Base-by-base conservation (phyloP, 2,888 invertebrate genomes). In the Pilophorus perplexus region DNA sequence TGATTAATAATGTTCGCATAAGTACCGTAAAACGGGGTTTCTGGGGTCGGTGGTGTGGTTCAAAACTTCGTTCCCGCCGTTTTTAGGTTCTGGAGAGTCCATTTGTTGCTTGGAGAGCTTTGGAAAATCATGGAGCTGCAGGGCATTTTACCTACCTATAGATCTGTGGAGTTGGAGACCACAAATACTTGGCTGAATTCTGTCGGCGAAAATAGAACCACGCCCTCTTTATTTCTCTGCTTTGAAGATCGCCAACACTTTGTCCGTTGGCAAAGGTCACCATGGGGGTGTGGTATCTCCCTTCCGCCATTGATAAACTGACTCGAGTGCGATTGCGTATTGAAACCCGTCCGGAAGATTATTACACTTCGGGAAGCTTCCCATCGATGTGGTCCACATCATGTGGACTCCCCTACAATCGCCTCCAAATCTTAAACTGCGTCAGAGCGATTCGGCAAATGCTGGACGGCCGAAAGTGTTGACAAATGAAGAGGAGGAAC, bases 291-390 rank as follows among this genome's bases (percentile, higher is more conserved):
- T n/a, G n/a, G n/a, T n/a, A n/a, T n/a, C n/a, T n/a, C n/a, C n/a
- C n/a, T n/a, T n/a, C n/a, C n/a, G n/a, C n/a, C 1, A n/a, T 37
- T 4, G 1, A 4, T 37, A 2, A 37, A 4, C 4, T 37, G 12
- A 4, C 4, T 4, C 2, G 37, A 37, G 4, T 37, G 37, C 4
- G 37, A 37, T 37, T 1, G 1, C 4, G 37, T 37, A 2, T 37
- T 37, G 14, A 14, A 37, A 37, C 42, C 42, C 14, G 12, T n/a
- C 42, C 42, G 42, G 14, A 42, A 42, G 20, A 6, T 14, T 12
- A 42, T 42, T 2, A 42, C 42, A 42, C 42, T 42, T 42, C 42
- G 42, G n/a, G 42, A 42, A 42, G 42, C 42, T n/a, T 42, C 42
- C 20, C 42, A 20, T 42, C 42, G 42, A n/a, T 42, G 16, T n/a